These are phyloP conservation scores for Pomatostomus ruficeps DNA, from an alignment of 2,113 vertebrate genomes.

Conservation along the genomic window DNA sequence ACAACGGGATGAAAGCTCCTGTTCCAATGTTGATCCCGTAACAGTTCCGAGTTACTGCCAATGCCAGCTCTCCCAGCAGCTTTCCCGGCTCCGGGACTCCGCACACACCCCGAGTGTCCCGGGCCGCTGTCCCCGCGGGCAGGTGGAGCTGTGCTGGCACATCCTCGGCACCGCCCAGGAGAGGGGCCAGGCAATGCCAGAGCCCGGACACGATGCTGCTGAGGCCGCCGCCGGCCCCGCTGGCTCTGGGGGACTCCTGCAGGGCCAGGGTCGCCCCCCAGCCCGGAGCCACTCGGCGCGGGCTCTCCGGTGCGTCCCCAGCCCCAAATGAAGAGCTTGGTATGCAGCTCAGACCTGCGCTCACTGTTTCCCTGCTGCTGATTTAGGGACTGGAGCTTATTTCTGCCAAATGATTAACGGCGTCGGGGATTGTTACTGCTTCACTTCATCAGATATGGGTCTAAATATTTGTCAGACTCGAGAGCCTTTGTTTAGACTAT, in stretches of 20 bases:
- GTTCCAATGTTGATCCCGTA: fast-evolving
- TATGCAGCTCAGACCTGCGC: neutral
- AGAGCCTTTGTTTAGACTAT: neutral
- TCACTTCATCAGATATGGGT: neutral
- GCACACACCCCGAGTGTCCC: fast-evolving
- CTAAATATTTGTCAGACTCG: neutral
- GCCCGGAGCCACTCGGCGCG: fast-evolving
- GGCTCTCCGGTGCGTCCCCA: neutral
- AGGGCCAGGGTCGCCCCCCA: neutral
- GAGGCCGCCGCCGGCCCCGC: neutral
- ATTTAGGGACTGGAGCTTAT: neutral
- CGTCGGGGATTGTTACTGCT: neutral
- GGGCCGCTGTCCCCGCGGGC: fast-evolving
- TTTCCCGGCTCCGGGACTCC: fast-evolving
- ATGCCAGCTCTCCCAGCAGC: neutral
- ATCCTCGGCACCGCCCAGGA: fast-evolving
- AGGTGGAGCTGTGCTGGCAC: neutral
- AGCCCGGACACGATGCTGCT: fast-evolving
- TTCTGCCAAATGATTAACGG: neutral
- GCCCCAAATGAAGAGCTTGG: neutral
- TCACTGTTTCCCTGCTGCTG: neutral
- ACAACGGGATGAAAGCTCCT: fast-evolving
- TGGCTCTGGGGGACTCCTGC: neutral
- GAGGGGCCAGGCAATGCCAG: neutral
- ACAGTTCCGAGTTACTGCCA: fast-evolving